A percentile compares a stretch with the other conserved stretches of the same genome.
phyloP scores from a whole-genome alignment of 2,888 invertebrate species.

The Aspidapion aeneum region DNA sequence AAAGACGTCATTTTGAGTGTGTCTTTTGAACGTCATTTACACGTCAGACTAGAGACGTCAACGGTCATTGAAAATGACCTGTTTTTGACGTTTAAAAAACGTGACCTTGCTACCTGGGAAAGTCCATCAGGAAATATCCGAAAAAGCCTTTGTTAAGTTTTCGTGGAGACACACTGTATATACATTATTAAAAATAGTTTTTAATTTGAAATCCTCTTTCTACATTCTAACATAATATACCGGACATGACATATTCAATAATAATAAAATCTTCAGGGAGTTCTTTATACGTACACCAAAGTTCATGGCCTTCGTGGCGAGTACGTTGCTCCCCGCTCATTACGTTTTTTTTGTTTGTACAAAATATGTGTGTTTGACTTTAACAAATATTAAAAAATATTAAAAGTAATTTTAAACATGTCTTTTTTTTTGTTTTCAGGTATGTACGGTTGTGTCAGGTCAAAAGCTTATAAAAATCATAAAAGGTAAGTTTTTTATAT shows the following conservation, averaged over 20 bases:
- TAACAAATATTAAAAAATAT: not conserved
- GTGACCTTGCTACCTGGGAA: too few species aligned
- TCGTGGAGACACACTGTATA: too few species aligned
- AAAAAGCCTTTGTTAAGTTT: too few species aligned
- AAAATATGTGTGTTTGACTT: not conserved
- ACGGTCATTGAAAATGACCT: too few species aligned
- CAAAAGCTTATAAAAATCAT: too few species aligned
- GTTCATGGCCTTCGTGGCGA: not conserved
- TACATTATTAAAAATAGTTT: too few species aligned
- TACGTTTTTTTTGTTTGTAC: not conserved
- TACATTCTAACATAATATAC: not conserved
- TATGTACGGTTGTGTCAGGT: not conserved
- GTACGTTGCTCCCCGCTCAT: not conserved
- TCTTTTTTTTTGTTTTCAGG: not conserved
- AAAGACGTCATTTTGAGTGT: too few species aligned
- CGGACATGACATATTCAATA: not conserved
- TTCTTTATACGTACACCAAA: not conserved
- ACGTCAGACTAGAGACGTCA: too few species aligned
- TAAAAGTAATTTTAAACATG: not conserved
- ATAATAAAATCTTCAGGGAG: not conserved
- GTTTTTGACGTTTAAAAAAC: too few species aligned
- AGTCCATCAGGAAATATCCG: too few species aligned
- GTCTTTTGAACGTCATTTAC: too few species aligned
- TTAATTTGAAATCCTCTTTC: not conserved
- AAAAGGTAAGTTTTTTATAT: too few species aligned